Evolutionary conservation across 1,140 invertebrate genomes (phyloP), one percentile per base, ranked within the genome.

Genomic region (Ridgeia piscesae): DNA sequence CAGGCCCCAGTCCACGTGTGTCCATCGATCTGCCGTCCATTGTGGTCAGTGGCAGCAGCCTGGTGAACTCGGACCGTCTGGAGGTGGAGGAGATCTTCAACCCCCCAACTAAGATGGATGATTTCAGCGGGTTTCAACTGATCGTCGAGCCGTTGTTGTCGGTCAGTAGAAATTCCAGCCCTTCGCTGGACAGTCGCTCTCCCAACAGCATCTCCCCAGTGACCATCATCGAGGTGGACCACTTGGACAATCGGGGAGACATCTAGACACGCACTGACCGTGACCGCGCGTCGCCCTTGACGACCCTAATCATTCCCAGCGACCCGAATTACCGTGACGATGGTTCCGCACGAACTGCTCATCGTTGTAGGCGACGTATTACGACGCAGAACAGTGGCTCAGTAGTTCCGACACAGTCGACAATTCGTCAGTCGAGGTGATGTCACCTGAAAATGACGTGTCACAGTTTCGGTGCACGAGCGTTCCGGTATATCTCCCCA

Each of bases 151-250:
- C 58, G 4, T 31, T 77, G 17, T 77, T 77, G 58, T 77, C 58
- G 17, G 58, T 77, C 17, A 77, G 58, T 31, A 9, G 58, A 77
- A 77, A 77, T 21, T 77, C 58, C 14, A 77, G 2, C 58, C 17
- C 27, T 2, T 77, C 58, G 2, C 33, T 27, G 17, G 0, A 17
- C 89, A 90, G 89, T 90, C 89, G 6, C 91, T 90, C 89, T n/a
- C 89, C 31, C 8, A 35, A 27, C 17, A 34, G 17, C 35, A 34
- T 90, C 89, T 94, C 93, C 96, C 96, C 91, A 97, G 93, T 33
- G 91, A 91, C 90, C 6, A 17, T 89, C 88, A 91, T 35, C 33
- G 34, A 35, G 88, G 88, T 92, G 8, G 88, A 35, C 33, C 27
- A 14, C 34, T 17, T 58, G 35, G 89, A 90, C 89, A 90, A 4